A percentile compares a stretch with the other conserved stretches of the same genome.
Evolutionary conservation across 2,888 invertebrate genomes (phyloP).

Genomic region (Hyposoter didymator): DNA sequence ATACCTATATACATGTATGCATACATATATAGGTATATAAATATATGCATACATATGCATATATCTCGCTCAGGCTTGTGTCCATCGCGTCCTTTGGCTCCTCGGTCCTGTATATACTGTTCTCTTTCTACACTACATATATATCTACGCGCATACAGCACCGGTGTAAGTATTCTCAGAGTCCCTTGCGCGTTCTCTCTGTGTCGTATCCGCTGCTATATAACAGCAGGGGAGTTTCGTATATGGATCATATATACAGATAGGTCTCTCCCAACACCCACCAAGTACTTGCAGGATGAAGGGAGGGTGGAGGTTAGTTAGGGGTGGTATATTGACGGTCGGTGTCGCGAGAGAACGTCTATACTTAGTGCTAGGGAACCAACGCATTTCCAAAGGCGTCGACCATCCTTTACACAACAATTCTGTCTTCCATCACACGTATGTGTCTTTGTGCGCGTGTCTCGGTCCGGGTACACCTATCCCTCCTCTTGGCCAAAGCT

Average conservation of each 20-base stretch:
- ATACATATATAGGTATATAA: constrained; percentile 21
- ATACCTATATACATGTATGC: constrained; percentile 1
- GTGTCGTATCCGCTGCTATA: constrained; percentile 25
- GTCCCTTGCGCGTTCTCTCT: constrained; percentile 53
- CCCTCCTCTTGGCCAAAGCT: constrained; percentile 50
- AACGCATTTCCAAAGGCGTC: constrained; percentile 80
- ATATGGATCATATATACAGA: constrained; percentile 30
- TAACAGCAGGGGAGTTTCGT: constrained; percentile 10
- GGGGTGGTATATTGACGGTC: constrained; percentile 84
- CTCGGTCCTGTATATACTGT: constrained; percentile 50
- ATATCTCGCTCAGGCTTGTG: constrained; percentile 64
- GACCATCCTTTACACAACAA: constrained; percentile 69
- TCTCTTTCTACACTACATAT: constrained; percentile 40
- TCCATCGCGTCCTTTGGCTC: constrained; percentile 68
- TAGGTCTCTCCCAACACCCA: constrained; percentile 65
- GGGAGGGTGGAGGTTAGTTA: constrained; percentile 80
- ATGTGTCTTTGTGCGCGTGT: not conserved
- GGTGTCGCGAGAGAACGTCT: constrained; percentile 84
- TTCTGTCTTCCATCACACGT: constrained; percentile 60
- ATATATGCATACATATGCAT: constrained; percentile 31
- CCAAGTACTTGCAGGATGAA: constrained; percentile 47
- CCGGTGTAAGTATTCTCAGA: constrained; percentile 54
- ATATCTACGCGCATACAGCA: constrained; percentile 8
- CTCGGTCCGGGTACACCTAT: not conserved
- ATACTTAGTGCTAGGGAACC: constrained; percentile 83